A percentile compares a stretch with the other conserved stretches of the same genome.
phyloP scores from a whole-genome alignment of 2,888 invertebrate species.

The Caenorhabditis becei region DNA sequence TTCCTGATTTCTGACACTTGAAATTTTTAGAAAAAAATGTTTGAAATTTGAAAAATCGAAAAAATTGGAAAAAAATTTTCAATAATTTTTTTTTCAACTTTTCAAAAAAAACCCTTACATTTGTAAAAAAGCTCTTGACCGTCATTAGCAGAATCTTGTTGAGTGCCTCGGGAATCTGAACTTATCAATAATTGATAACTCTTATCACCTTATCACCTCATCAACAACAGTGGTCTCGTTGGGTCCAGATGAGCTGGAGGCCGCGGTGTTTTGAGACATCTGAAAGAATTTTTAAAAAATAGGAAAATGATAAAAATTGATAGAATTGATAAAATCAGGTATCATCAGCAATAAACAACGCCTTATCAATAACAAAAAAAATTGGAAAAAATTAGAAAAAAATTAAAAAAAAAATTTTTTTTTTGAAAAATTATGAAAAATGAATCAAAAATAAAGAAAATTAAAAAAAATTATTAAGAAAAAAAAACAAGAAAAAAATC shows the following conservation, averaged over 20 bases:
- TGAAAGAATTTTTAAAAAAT: not conserved
- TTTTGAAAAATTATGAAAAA: too few relatives aligned
- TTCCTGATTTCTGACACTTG: too few relatives aligned
- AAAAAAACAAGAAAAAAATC: not conserved
- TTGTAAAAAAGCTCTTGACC: constrained; percentile 72
- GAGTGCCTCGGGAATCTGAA: constrained; percentile 67
- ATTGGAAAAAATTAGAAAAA: constrained; percentile 1
- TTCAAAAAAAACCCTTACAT: constrained; percentile 33
- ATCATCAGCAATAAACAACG: constrained; percentile 2
- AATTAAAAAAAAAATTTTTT: constrained; percentile 2
- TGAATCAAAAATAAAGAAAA: constrained; percentile 6
- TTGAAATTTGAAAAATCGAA: too few relatives aligned
- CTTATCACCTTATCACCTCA: constrained; percentile 33
- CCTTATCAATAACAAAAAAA: constrained; percentile 12
- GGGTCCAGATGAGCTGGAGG: constrained; percentile 10
- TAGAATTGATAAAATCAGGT: not conserved
- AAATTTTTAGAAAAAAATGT: too few relatives aligned
- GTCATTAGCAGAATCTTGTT: constrained; percentile 66
- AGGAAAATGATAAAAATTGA: not conserved
- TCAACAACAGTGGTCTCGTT: constrained; percentile 64
- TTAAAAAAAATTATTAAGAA: constrained; percentile 7
- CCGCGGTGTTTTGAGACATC: constrained; percentile 46
- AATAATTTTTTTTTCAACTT: too few relatives aligned
- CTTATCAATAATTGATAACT: not conserved
- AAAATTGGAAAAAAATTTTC: too few relatives aligned